phyloP scores from a whole-genome alignment of 2,888 invertebrate species.

The Temnothorax unifasciatus region DNA sequence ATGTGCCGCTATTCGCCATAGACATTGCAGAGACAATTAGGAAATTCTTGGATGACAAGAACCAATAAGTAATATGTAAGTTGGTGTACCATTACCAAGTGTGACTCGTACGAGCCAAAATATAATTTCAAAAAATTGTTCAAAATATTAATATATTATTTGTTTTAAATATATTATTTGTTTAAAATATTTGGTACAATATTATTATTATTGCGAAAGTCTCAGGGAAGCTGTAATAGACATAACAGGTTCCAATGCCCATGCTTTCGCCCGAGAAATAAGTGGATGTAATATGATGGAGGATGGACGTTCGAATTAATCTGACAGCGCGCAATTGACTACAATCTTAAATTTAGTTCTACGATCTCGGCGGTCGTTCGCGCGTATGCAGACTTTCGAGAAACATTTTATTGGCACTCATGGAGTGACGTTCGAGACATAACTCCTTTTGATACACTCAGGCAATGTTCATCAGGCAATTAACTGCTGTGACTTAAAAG shows the following conservation, averaged over 20 bases:
- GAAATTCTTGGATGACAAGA: conserved; percentile 13
- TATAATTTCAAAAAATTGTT: not conserved
- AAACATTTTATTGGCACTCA: conserved; percentile 6
- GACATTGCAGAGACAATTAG: conserved; percentile 2
- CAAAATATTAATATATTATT: not conserved
- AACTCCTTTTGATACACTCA: conserved; percentile 15
- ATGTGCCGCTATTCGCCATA: conserved; percentile 4
- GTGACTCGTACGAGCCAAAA: not conserved
- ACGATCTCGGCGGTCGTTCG: not conserved
- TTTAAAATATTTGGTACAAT: not conserved
- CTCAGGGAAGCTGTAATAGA: not conserved
- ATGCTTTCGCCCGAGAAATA: conserved; percentile 21
- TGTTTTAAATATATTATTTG: no score
- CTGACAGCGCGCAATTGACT: conserved; percentile 15
- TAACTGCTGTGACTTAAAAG: conserved; percentile 1
- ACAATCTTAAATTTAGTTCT: conserved; percentile 41
- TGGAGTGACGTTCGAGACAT: not conserved
- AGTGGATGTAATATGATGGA: conserved; percentile 31
- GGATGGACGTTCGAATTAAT: conserved; percentile 15
- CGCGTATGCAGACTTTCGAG: conserved; percentile 22
- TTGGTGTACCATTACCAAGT: not conserved
- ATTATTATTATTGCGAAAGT: conserved; percentile 32
- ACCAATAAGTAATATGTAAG: not conserved
- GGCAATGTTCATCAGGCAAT: conserved; percentile 1
- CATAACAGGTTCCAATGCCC: not conserved